Percentiles rank a stretch among this genome's conserved stretches.
Conservation (phyloP, 1,140 invertebrate genomes). For the Hylaeus anthracinus region DNA sequence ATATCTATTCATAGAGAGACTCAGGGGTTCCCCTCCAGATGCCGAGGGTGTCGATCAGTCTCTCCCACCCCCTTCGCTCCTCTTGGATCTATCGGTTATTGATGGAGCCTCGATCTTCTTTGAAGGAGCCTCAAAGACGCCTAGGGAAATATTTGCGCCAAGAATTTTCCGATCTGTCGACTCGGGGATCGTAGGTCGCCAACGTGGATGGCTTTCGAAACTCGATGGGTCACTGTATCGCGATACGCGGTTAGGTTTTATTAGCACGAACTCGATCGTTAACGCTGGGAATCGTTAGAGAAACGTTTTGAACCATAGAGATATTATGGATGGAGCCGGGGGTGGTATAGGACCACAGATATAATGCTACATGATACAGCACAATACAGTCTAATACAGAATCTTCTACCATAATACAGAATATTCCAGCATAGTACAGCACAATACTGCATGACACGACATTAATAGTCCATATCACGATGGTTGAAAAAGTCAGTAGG, state of each 20-base stretch:
- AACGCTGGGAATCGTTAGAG: background rate
- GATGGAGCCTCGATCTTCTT: slow-evolving; percentile 29
- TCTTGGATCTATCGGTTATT: slow-evolving; percentile 45
- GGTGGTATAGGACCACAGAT: no score
- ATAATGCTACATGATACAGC: no score
- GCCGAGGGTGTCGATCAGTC: slow-evolving; percentile 31
- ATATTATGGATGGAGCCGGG: no score
- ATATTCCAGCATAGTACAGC: no score
- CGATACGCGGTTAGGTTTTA: background rate
- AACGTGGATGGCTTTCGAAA: background rate
- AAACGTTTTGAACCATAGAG: background rate
- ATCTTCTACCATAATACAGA: no score
- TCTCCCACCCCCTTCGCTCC: background rate
- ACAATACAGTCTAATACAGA: no score
- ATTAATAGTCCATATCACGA: no score
- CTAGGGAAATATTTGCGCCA: slow-evolving; percentile 33
- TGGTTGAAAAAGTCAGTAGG: no score
- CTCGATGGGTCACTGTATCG: background rate
- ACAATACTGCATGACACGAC: no score
- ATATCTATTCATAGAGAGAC: slow-evolving; percentile 41
- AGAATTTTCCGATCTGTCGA: slow-evolving; percentile 25
- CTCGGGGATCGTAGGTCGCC: background rate
- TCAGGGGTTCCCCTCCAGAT: slow-evolving; percentile 16
- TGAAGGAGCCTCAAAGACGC: slow-evolving; percentile 19
- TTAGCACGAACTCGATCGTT: background rate